Conservation (phyloP, 2,113 vertebrate genomes). For the Strix uralensis region DNA sequence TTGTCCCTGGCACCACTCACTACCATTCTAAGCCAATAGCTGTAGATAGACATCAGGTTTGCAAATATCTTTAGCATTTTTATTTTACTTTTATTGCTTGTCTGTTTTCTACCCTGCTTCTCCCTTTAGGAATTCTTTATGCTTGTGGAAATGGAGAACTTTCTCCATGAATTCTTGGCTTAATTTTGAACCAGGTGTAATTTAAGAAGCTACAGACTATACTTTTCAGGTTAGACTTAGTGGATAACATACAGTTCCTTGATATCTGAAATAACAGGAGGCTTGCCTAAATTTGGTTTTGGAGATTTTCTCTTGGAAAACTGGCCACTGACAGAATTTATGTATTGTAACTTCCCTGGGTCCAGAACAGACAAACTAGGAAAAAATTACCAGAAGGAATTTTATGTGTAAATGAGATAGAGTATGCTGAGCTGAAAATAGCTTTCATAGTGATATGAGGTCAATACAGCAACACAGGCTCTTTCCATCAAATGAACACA, state of each 20-base stretch:
- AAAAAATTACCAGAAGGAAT: neutral
- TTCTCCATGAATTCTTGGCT: neutral
- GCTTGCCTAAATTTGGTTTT: neutral
- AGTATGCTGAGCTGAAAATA: neutral
- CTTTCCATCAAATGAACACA: neutral
- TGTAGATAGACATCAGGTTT: neutral
- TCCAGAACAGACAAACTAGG: neutral
- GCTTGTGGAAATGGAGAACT: neutral
- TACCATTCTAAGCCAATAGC: neutral
- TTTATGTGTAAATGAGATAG: neutral
- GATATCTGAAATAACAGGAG: neutral
- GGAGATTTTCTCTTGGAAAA: neutral
- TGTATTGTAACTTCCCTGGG: neutral
- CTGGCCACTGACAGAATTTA: neutral
- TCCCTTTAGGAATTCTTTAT: neutral
- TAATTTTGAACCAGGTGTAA: neutral
- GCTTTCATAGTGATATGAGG: neutral
- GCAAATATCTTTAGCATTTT: slow-evolving; percentile 9
- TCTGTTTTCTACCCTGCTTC: neutral
- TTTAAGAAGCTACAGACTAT: neutral
- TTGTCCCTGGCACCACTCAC: neutral
- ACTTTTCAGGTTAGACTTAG: neutral
- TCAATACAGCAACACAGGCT: neutral
- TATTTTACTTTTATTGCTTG: neutral
- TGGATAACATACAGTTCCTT: neutral